Conservation (phyloP, 2,888 invertebrate genomes). For the Eupithecia exiguata region DNA sequence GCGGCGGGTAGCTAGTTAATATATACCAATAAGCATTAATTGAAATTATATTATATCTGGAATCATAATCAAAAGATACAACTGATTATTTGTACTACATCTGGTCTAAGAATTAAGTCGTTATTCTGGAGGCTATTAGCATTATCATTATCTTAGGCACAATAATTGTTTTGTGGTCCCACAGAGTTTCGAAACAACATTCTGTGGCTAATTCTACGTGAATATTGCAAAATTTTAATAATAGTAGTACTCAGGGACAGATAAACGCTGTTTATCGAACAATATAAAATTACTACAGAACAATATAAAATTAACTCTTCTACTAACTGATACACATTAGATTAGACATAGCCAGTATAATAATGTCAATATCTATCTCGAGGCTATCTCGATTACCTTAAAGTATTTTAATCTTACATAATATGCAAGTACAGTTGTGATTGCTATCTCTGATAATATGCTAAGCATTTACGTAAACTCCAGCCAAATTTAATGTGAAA, state of each 20-base stretch:
- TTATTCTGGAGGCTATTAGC: neutral
- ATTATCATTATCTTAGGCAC: constrained; percentile 14
- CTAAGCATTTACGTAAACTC: neutral
- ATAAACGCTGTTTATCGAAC: constrained; percentile 6
- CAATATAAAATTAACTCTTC: constrained; percentile 17
- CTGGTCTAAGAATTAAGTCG: neutral
- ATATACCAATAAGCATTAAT: neutral
- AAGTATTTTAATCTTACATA: neutral
- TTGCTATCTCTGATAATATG: neutral
- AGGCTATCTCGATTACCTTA: constrained; percentile 14
- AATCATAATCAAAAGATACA: neutral
- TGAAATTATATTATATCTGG: neutral
- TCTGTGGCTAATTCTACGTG: constrained; percentile 24
- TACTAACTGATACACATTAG: constrained; percentile 11
- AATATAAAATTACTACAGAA: constrained; percentile 21
- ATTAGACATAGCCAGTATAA: neutral
- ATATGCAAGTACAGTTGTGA: neutral
- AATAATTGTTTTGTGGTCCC: constrained; percentile 29
- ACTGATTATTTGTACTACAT: neutral
- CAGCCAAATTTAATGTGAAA: too few species aligned
- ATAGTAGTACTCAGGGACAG: constrained; percentile 12
- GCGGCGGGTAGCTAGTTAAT: too few species aligned
- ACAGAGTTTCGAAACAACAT: constrained; percentile 37
- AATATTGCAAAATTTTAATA: constrained; percentile 33
- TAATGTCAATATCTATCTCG: constrained; percentile 12